These are phyloP conservation scores for Varanus salvator DNA, from an alignment of 2,113 vertebrate species.

Conservation along the genomic window DNA sequence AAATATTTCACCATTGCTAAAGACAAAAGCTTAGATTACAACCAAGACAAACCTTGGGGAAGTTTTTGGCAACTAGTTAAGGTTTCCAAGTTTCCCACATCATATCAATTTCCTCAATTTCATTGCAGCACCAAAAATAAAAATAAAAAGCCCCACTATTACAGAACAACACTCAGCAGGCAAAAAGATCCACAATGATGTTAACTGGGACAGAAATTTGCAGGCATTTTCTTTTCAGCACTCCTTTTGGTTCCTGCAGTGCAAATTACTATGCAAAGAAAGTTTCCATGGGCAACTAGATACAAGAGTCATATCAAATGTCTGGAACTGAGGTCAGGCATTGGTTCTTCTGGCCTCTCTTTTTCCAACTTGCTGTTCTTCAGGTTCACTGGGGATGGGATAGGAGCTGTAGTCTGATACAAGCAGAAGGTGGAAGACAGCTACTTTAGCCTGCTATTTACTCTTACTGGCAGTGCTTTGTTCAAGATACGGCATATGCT, in stretches of 20 bases:
- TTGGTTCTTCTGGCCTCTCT: background rate
- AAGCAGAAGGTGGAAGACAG: background rate
- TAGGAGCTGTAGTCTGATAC: background rate
- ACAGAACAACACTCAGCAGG: slow-evolving; percentile 43
- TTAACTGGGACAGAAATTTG: slow-evolving; percentile 48
- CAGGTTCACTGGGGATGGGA: background rate
- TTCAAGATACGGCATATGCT: background rate
- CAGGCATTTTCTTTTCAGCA: slow-evolving; percentile 55
- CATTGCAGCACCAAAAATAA: slow-evolving; percentile 43
- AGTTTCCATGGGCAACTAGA: slow-evolving; percentile 43
- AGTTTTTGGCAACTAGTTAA: slow-evolving; percentile 31
- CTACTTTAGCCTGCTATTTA: background rate
- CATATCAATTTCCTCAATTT: slow-evolving; percentile 45
- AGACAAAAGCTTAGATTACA: background rate
- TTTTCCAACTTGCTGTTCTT: background rate
- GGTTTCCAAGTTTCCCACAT: slow-evolving; percentile 40
- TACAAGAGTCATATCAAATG: background rate
- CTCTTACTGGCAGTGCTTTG: background rate
- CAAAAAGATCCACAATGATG: slow-evolving; percentile 46
- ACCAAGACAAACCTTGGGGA: background rate
- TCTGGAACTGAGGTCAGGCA: background rate
- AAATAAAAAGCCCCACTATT: background rate
- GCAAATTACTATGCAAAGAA: slow-evolving; percentile 55
- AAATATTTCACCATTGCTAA: background rate
- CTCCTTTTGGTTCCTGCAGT: slow-evolving; percentile 31